Evolutionary conservation across 2,113 vertebrate genomes (phyloP).

Genomic region (Macrotus californicus): DNA sequence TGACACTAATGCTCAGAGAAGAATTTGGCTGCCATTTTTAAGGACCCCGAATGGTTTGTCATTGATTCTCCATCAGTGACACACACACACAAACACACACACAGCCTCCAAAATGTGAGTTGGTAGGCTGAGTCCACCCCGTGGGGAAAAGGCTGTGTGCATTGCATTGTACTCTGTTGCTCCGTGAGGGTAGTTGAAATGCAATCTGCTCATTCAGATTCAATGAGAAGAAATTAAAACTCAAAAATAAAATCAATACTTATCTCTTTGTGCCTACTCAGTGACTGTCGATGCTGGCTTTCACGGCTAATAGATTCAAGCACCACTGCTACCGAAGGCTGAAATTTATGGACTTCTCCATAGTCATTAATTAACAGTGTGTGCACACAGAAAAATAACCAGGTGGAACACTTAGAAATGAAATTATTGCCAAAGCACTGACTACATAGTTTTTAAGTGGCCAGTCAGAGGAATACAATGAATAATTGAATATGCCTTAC

Average conservation of each 20-base stretch:
- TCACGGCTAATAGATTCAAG: conserved; percentile 55
- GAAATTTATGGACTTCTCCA: conserved; percentile 66
- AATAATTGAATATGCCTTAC: conserved; percentile 69
- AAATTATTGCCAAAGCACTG: conserved; percentile 70
- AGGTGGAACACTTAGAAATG: conserved; percentile 66
- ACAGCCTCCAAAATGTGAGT: background rate
- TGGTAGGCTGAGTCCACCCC: background rate
- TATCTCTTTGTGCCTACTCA: conserved; percentile 59
- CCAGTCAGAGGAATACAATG: conserved; percentile 68
- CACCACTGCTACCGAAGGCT: conserved; percentile 27
- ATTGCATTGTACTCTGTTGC: background rate
- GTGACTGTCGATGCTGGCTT: conserved; percentile 48
- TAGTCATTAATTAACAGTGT: conserved; percentile 70
- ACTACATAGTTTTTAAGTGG: conserved; percentile 67
- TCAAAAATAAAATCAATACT: conserved; percentile 65
- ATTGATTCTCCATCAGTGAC: conserved; percentile 11
- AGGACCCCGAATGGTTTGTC: background rate
- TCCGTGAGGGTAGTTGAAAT: conserved; percentile 4
- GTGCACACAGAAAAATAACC: conserved; percentile 64
- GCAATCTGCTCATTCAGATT: conserved; percentile 17
- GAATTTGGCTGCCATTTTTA: conserved; percentile 18
- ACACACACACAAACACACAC: background rate
- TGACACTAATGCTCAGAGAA: background rate
- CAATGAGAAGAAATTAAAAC: conserved; percentile 70
- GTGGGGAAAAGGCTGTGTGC: rapidly evolving